Evolutionary conservation across 1,140 invertebrate species (phyloP).

Genomic region (Drosophila nikananu): DNA sequence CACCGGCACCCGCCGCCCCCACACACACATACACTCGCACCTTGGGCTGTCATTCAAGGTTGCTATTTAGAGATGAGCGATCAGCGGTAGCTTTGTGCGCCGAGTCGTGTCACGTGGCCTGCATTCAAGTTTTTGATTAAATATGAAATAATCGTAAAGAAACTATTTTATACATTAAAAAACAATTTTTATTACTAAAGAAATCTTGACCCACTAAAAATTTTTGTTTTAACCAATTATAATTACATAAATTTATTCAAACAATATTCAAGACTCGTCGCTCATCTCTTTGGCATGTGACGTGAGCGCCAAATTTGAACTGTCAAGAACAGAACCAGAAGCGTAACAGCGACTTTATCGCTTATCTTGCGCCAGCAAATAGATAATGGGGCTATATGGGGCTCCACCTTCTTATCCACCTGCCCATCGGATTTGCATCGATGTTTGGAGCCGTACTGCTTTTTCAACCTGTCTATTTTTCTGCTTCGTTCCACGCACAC

Average conservation of each 20-base stretch:
- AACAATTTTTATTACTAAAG: too few species aligned
- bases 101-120: not conserved
- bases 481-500: slow-evolving; percentile 11
- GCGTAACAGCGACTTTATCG: slow-evolving; percentile 21
- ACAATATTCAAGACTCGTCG: not conserved
- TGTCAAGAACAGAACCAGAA: slow-evolving; percentile 32
- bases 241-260: not conserved
- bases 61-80: slow-evolving; percentile 42
- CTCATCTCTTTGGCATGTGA: slow-evolving; percentile 14
- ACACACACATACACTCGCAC: slow-evolving; percentile 26
- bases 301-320: slow-evolving; percentile 53
- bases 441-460: slow-evolving; percentile 18
- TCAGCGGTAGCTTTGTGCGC: not conserved
- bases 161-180: too few species aligned
- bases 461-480: slow-evolving; percentile 21
- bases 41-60: slow-evolving; percentile 67
- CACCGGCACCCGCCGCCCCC: slow-evolving; percentile 10
- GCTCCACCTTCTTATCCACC: slow-evolving; percentile 14
- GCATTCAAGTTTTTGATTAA: not conserved
- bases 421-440: slow-evolving; percentile 21
- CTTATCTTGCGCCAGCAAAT: slow-evolving; percentile 25
- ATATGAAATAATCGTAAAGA: not conserved
- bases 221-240: too few species aligned
- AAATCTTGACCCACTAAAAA: too few species aligned
- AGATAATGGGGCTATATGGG: slow-evolving; percentile 29